Percentiles rank a stretch among this genome's conserved stretches.
Conservation (phyloP, 2,888 invertebrate species). For the Pterobdella sp. region DNA sequence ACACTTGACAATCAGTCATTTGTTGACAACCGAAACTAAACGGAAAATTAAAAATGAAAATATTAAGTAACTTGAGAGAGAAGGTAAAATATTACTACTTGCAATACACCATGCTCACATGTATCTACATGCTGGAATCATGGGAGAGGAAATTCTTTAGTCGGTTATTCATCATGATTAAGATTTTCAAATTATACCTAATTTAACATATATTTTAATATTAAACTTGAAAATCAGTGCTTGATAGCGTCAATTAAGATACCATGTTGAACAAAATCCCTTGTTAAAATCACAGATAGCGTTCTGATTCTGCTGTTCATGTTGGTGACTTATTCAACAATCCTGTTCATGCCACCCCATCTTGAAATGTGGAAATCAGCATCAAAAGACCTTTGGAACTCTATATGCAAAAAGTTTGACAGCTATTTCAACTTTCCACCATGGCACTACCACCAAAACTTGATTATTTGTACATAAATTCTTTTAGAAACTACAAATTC, state of each 20-base stretch:
- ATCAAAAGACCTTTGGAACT: background rate
- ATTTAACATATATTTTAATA: too few relatives aligned
- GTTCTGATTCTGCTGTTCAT: conserved; percentile 54
- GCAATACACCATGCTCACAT: conserved; percentile 54
- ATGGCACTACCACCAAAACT: background rate
- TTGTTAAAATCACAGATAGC: conserved; percentile 48
- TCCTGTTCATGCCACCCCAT: conserved; percentile 58
- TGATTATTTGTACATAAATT: background rate
- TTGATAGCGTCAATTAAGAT: background rate
- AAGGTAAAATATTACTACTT: conserved; percentile 45
- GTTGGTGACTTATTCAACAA: conserved; percentile 57
- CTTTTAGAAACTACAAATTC: background rate
- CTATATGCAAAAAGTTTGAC: background rate
- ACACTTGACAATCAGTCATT: too few relatives aligned
- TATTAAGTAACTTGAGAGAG: background rate
- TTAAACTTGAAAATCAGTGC: background rate
- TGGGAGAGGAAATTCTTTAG: conserved; percentile 54
- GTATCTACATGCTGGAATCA: conserved; percentile 56
- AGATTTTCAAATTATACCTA: conserved; percentile 18
- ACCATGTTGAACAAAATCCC: background rate
- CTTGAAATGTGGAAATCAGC: conserved; percentile 43
- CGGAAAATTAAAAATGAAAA: background rate
- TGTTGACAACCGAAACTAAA: too few relatives aligned
- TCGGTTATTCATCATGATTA: conserved; percentile 45
- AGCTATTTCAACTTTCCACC: too few relatives aligned